Evolutionary conservation across 2,888 invertebrate species (phyloP).

Genomic region (Pomacea canaliculata): DNA sequence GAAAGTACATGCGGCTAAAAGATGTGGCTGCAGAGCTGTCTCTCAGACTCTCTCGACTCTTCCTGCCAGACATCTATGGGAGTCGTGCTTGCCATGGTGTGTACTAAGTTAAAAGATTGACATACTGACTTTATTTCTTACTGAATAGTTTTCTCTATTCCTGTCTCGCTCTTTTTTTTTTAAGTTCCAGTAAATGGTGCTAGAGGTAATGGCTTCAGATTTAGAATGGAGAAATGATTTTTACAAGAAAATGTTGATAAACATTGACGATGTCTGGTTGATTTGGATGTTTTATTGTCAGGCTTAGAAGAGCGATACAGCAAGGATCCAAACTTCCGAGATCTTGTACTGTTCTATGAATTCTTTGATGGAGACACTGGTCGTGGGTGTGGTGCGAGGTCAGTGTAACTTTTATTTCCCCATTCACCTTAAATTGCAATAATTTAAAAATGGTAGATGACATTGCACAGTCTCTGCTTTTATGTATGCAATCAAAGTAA

Average conservation of each 20-base stretch:
- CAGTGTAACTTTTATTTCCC: constrained; percentile 8
- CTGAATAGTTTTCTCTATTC: no score
- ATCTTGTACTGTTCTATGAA: constrained; percentile 68
- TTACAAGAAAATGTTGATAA: no score
- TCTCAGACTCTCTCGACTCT: constrained; percentile 54
- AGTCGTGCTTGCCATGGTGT: constrained; percentile 66
- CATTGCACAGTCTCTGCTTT: no score
- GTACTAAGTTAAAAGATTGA: background rate
- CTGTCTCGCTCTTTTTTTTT: no score
- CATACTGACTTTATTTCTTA: no score
- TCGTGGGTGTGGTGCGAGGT: constrained; percentile 69
- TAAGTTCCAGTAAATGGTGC: no score
- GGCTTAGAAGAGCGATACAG: constrained; percentile 57
- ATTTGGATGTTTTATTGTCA: constrained; percentile 27
- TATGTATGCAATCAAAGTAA: no score
- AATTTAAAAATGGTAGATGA: no score
- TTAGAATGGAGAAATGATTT: no score
- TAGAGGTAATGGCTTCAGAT: no score
- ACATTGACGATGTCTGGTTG: background rate
- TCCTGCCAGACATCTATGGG: constrained; percentile 61
- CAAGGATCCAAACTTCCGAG: constrained; percentile 62
- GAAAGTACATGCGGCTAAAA: constrained; percentile 56
- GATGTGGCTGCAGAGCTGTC: constrained; percentile 63
- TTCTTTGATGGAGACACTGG: constrained; percentile 69
- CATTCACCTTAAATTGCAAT: background rate